Base-by-base conservation (phyloP, 2,113 vertebrate species). In the Cephalopholis sonnerati region DNA sequence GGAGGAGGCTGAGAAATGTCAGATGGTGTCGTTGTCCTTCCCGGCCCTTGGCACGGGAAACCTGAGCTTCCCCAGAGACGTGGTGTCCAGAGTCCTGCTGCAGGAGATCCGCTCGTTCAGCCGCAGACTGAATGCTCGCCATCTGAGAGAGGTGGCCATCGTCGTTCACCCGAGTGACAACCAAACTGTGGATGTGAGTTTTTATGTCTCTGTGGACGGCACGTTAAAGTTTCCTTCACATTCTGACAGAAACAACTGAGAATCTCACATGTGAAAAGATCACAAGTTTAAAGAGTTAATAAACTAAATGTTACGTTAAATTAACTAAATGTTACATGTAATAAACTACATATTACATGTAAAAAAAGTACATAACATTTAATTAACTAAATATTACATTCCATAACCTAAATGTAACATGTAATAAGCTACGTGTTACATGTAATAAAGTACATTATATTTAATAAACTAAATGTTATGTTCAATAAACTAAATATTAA, bases 11-110 rank as follows among this genome's bases (percentile, higher is more conserved):
- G 96, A 97, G 75, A 83, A 61, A 2, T 71, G 69, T 1, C 82
- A 32, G 15, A 91, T 96, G 83, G 16, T 61, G 39, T 97, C 97
- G 0, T 90, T 99, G 70, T 84, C 96, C 29, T 96, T 99, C 90
- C 98, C 98, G 32, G 96, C 97, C 51, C 94, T 99, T 55, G 97
- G 97, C 32, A 96, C 97, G 0, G 97, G 97, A 29, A 96, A 96
- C 79, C 94, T 98, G 90, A 5, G 81, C 25, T 99, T 96, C 92
- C 97, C 98, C 62, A 96, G 87, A 87, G 0, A 3, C 0, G 0
- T 95, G 78, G 96, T 98, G 77, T 95, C 95, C 64, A 87, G 85
- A 27, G 76, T 96, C 51, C 96, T 98, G 84, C 89, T 96, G 85
- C 87, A 92, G 12, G 90, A 94, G 75, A 93, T 96, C 41, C 89